Percentiles rank a stretch among this genome's conserved stretches.
These are phyloP conservation scores for Spheniscus mendiculus DNA, from an alignment of 2,113 vertebrate species.

Conservation along the genomic window DNA sequence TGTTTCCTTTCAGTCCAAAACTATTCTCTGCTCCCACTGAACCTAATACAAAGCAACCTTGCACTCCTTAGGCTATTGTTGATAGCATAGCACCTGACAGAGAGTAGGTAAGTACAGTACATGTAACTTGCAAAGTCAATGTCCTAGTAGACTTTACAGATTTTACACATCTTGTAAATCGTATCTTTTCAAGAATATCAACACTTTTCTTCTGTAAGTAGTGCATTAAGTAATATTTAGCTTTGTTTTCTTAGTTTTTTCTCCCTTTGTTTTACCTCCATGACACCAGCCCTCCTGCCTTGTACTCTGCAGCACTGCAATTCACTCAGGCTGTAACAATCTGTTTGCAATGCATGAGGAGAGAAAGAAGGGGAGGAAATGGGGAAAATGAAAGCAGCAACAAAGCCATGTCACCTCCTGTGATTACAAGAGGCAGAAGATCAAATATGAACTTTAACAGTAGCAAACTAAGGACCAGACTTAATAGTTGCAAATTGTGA, in stretches of 20 bases:
- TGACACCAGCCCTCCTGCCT: neutral
- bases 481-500: conserved; percentile 14
- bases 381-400: neutral
- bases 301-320: neutral
- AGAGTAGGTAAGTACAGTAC: neutral
- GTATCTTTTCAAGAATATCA: neutral
- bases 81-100: neutral
- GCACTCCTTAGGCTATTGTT: neutral
- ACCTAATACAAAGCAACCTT: neutral
- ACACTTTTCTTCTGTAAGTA: neutral
- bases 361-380: neutral
- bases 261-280: neutral
- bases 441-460: conserved; percentile 8
- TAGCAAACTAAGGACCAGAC: neutral
- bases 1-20: neutral
- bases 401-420: neutral
- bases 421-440: neutral
- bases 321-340: neutral
- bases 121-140: neutral
- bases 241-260: neutral
- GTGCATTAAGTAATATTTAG: neutral
- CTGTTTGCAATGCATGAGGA: neutral
- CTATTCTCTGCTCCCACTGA: neutral
- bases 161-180: neutral
- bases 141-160: neutral